Percentiles rank a stretch among this genome's conserved stretches.
Conservation (phyloP, 2,113 vertebrate species). For the Ictidomys tridecemlineatus region DNA sequence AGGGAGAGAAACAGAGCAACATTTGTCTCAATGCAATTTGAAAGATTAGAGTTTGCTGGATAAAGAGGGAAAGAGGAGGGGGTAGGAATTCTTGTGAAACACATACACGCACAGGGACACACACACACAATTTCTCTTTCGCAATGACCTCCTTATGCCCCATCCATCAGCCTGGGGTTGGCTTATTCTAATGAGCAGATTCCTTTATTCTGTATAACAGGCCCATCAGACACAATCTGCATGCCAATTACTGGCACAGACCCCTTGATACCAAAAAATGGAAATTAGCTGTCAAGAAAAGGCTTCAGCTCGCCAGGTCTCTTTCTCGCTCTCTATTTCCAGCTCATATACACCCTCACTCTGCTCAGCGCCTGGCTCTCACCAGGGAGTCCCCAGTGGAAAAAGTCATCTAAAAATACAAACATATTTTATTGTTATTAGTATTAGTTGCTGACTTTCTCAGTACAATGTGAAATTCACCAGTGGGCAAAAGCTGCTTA, state of each 20-base stretch:
- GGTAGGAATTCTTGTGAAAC: conserved; percentile 81
- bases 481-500: conserved; percentile 89
- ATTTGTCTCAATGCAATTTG: conserved; percentile 91
- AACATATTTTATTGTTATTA: conserved; percentile 90
- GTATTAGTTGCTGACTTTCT: conserved; percentile 86
- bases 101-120: conserved; percentile 70
- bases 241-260: conserved; percentile 99
- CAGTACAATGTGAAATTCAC: conserved; percentile 90
- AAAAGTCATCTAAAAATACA: conserved; percentile 94
- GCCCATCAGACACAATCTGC: conserved; percentile 99
- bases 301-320: conserved; percentile 89
- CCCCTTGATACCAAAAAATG: conserved; percentile 98
- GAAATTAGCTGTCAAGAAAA: conserved; percentile 98
- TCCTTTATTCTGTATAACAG: conserved; percentile 94
- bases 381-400: conserved; percentile 89
- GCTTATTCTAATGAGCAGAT: conserved; percentile 98
- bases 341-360: conserved; percentile 77
- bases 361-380: conserved; percentile 83
- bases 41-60: conserved; percentile 90
- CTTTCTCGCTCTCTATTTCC: conserved; percentile 81
- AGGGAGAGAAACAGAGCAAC: conserved; percentile 85
- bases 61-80: conserved; percentile 85
- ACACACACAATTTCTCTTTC: conserved; percentile 89
- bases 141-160: conserved; percentile 95
- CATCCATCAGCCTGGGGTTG: conserved; percentile 98